Evolutionary conservation across 2,888 invertebrate species (phyloP).

Genomic region (Altica lythri): DNA sequence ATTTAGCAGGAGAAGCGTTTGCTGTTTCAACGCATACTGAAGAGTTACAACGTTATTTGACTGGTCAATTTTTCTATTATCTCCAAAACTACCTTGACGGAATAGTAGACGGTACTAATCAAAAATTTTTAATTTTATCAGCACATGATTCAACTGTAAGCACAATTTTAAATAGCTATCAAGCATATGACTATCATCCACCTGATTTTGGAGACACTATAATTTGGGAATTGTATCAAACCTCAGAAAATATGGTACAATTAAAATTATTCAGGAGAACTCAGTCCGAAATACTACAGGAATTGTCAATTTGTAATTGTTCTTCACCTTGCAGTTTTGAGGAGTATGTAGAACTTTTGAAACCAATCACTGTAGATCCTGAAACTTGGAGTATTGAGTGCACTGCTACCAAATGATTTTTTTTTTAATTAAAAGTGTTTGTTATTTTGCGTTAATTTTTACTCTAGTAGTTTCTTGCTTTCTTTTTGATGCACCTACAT

Average conservation of each 20-base stretch:
- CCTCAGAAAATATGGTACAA: conserved; percentile 42
- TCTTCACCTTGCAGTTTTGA: background rate
- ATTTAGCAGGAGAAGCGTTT: conserved; percentile 67
- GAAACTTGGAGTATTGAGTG: no score
- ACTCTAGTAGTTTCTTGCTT: no score
- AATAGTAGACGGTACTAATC: conserved; percentile 34
- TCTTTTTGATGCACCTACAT: no score
- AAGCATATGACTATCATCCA: conserved; percentile 68
- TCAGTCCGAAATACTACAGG: conserved; percentile 51
- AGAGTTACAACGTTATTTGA: conserved; percentile 63
- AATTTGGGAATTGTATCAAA: conserved; percentile 67
- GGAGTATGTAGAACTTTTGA: conserved; percentile 3
- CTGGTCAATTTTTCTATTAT: conserved; percentile 71
- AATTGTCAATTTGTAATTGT: background rate
- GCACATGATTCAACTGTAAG: conserved; percentile 82
- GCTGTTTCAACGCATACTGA: conserved; percentile 61
- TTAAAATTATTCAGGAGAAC: conserved; percentile 67
- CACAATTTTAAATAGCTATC: conserved; percentile 71
- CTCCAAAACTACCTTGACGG: conserved; percentile 67
- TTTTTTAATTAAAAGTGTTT: no score
- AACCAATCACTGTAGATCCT: conserved; percentile 6
- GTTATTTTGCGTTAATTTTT: no score
- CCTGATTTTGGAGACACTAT: conserved; percentile 73
- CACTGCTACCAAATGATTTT: no score
- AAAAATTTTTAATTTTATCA: conserved; percentile 74